Conservation (phyloP, 2,113 vertebrate species). For the Bagarius yarrelli region DNA sequence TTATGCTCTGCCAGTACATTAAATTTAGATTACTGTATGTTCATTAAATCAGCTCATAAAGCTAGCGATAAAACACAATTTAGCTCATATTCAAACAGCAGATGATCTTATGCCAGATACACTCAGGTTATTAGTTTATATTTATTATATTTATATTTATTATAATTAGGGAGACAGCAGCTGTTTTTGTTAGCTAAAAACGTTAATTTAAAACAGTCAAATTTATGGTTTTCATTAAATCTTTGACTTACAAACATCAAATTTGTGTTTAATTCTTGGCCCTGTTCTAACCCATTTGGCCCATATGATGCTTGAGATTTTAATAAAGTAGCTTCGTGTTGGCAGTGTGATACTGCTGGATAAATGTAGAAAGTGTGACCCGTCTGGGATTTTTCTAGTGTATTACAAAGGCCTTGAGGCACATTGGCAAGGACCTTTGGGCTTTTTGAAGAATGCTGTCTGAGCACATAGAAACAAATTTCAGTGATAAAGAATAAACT, state of each 20-base stretch:
- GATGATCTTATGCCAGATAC: not conserved
- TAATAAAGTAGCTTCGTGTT: not conserved
- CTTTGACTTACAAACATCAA: not conserved
- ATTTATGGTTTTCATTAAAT: not conserved
- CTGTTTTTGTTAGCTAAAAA: not conserved
- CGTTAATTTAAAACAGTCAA: not conserved
- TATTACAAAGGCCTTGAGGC: not conserved
- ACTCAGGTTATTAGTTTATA: not conserved
- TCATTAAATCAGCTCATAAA: not conserved
- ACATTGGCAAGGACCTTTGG: not conserved
- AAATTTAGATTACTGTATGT: not conserved
- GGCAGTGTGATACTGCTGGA: not conserved
- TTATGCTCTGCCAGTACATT: not conserved
- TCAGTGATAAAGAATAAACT: not conserved
- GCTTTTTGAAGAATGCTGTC: not conserved
- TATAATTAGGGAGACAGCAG: not conserved
- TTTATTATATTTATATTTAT: not conserved
- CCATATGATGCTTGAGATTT: not conserved
- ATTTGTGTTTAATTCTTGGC: not conserved
- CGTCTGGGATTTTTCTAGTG: constrained; percentile 14
- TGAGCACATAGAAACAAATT: not conserved
- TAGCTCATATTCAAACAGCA: not conserved
- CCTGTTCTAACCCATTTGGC: too few species aligned
- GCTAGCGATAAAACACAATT: not conserved
- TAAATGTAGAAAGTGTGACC: not conserved